These are phyloP conservation scores for Aleiodes alternator DNA, from an alignment of 2,888 invertebrate species.

Conservation along the genomic window DNA sequence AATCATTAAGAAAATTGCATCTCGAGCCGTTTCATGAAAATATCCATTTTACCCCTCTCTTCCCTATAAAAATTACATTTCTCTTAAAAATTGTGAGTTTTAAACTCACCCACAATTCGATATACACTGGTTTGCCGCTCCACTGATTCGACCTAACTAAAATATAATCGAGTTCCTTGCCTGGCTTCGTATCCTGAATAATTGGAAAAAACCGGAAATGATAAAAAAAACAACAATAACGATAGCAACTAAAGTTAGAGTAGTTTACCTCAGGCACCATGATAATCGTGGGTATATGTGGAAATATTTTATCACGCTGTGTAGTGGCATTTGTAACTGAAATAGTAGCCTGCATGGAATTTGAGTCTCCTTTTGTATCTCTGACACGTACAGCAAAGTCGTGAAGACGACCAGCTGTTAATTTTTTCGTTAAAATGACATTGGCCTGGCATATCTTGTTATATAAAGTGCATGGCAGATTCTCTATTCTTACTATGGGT, in stretches of 20 bases:
- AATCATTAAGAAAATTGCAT: background rate
- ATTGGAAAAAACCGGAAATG: slow-evolving; percentile 35
- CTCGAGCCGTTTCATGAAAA: no score
- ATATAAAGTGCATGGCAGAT: slow-evolving; percentile 89
- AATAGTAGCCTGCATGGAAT: slow-evolving; percentile 86
- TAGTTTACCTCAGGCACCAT: slow-evolving; percentile 84
- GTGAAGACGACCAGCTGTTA: slow-evolving; percentile 89
- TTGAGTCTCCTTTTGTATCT: slow-evolving; percentile 87
- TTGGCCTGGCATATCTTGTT: slow-evolving; percentile 94
- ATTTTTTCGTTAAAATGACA: slow-evolving; percentile 84
- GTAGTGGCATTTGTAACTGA: slow-evolving; percentile 91
- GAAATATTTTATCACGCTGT: slow-evolving; percentile 88
- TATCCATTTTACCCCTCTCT: no score
- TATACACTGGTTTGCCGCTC: slow-evolving; percentile 85
- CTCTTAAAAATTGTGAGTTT: background rate
- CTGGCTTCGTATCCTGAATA: slow-evolving; percentile 83
- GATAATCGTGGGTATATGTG: slow-evolving; percentile 86
- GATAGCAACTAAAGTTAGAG: background rate
- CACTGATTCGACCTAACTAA: slow-evolving; percentile 88
- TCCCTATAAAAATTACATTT: no score
- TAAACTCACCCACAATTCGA: slow-evolving; percentile 87
- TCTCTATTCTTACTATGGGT: slow-evolving; percentile 86
- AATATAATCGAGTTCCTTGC: slow-evolving; percentile 88
- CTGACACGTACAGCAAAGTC: slow-evolving; percentile 85
- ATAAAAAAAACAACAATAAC: slow-evolving; percentile 13